A percentile compares a stretch with the other conserved stretches of the same genome.
These are phyloP conservation scores for Diuraphis noxia DNA, from an alignment of 1,140 invertebrate genomes.

Conservation along the genomic window DNA sequence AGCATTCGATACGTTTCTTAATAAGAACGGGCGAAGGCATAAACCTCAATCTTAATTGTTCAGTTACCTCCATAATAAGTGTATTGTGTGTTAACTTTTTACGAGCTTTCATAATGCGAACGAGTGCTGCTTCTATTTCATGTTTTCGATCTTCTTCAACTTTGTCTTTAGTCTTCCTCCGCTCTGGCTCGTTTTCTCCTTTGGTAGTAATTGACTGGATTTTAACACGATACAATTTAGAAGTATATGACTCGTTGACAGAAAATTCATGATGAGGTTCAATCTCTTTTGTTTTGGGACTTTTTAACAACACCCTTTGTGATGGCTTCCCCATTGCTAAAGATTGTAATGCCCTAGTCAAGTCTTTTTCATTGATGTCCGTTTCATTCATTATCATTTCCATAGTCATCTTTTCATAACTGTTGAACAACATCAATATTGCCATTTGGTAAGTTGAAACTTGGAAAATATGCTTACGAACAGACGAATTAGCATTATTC, in stretches of 20 bases:
- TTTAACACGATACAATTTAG: slow-evolving; percentile 93
- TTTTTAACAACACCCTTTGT: slow-evolving; percentile 92
- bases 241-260: slow-evolving; percentile 97
- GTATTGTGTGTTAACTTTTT: slow-evolving; percentile 94
- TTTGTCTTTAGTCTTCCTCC: slow-evolving; percentile 95
- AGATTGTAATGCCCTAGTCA: slow-evolving; percentile 93
- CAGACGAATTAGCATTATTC: slow-evolving; percentile 54
- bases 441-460: slow-evolving; percentile 92
- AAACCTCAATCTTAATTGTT: slow-evolving; percentile 94
- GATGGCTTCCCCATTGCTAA: slow-evolving; percentile 96
- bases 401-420: slow-evolving; percentile 84
- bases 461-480: slow-evolving; percentile 92
- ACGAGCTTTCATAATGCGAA: slow-evolving; percentile 98
- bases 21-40: slow-evolving; percentile 96
- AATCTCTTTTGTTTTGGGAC: slow-evolving; percentile 94
- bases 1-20: slow-evolving; percentile 97
- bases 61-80: slow-evolving; percentile 95
- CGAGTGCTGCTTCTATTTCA: slow-evolving; percentile 99
- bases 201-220: slow-evolving; percentile 94
- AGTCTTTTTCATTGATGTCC: slow-evolving; percentile 95
- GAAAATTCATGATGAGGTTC: slow-evolving; percentile 89
- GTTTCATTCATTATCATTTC: slow-evolving; percentile 86
- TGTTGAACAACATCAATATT: slow-evolving; percentile 96
- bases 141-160: slow-evolving; percentile 98
- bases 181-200: slow-evolving; percentile 97